Evolutionary conservation across 2,113 vertebrate genomes (phyloP).

Genomic region (Tetraodon nigroviridis): DNA sequence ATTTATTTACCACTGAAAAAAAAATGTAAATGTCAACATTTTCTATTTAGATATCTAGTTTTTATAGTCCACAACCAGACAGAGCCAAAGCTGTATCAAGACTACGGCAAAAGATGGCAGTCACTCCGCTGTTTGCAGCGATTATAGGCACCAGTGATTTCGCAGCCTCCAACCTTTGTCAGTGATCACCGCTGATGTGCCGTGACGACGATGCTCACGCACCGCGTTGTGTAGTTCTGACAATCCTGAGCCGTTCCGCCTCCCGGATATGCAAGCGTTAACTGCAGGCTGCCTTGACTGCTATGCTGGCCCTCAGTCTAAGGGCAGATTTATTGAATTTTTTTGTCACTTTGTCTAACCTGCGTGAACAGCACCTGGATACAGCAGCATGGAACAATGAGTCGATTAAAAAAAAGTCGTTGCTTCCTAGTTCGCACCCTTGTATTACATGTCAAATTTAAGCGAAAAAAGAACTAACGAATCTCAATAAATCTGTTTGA

Average conservation of each 20-base stretch:
- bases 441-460: constrained; percentile 61
- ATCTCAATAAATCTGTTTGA: constrained; percentile 67
- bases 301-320: neutral
- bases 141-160: constrained; percentile 13
- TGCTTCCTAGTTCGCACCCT: constrained; percentile 25
- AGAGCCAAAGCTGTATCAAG: constrained; percentile 31
- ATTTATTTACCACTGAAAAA: constrained; percentile 10
- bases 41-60: constrained; percentile 60
- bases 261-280: constrained; percentile 4
- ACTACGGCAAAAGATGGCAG: constrained; percentile 3
- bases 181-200: constrained; percentile 5
- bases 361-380: neutral
- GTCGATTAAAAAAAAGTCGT: too few species aligned
- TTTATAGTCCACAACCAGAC: constrained; percentile 41
- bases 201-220: constrained; percentile 5
- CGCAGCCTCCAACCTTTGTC: constrained; percentile 22
- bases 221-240: constrained; percentile 9
- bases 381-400: too few species aligned
- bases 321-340: neutral
- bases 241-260: constrained; percentile 22
- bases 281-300: constrained; percentile 1
- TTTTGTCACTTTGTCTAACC: constrained; percentile 29
- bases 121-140: constrained; percentile 7
- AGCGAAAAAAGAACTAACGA: constrained; percentile 37
- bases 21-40: constrained; percentile 24